Evolutionary conservation across 2,888 invertebrate genomes (phyloP).

Genomic region (Griposia aprilina): DNA sequence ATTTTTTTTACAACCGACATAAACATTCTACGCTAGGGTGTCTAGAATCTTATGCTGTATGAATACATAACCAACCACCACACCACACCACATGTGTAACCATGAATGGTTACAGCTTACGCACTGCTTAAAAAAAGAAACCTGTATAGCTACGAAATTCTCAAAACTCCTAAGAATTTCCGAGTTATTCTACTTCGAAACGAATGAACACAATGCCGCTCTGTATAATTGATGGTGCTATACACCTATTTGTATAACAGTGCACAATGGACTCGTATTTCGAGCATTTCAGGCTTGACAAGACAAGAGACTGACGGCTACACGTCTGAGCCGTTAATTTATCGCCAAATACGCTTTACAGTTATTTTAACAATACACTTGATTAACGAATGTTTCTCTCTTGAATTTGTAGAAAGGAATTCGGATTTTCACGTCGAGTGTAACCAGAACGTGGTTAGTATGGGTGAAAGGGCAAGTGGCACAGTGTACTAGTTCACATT

Average conservation of each 20-base stretch:
- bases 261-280: slow-evolving; percentile 61
- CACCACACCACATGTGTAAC: too few relatives aligned
- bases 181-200: slow-evolving; percentile 30
- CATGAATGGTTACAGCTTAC: too few relatives aligned
- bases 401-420: slow-evolving; percentile 29
- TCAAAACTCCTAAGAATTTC: slow-evolving; percentile 16
- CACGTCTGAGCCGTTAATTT: slow-evolving; percentile 64
- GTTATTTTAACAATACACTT: slow-evolving; percentile 62
- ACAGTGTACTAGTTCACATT: not conserved
- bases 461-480: not conserved
- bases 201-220: slow-evolving; percentile 42
- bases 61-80: too few relatives aligned
- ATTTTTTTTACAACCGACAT: too few relatives aligned
- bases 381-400: slow-evolving; percentile 57
- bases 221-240: slow-evolving; percentile 61
- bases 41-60: too few relatives aligned
- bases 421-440: slow-evolving; percentile 5
- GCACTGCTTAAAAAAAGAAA: too few relatives aligned
- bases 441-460: slow-evolving; percentile 3
- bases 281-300: slow-evolving; percentile 62
- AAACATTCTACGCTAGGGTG: too few relatives aligned
- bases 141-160: not conserved
- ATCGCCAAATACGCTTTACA: slow-evolving; percentile 63
- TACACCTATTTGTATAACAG: slow-evolving; percentile 41
- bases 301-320: slow-evolving; percentile 67